phyloP scores from a whole-genome alignment of 2,113 vertebrate genomes.

The Orientallactaga bullata region DNA sequence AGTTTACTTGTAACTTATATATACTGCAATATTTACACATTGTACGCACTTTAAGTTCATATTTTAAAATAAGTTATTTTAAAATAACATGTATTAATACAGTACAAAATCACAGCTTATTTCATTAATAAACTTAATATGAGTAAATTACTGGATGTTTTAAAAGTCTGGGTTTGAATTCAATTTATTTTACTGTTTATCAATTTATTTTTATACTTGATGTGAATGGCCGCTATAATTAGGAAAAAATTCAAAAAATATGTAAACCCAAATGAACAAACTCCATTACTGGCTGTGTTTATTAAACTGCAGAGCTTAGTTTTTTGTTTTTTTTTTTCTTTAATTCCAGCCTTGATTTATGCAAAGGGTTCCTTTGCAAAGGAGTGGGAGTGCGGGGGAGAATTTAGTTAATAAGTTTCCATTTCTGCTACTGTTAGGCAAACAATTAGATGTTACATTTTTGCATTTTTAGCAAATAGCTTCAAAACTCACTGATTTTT shows the following conservation, averaged over 20 bases:
- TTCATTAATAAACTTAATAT: constrained; percentile 41
- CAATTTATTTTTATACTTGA: constrained; percentile 41
- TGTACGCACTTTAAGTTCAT: not conserved
- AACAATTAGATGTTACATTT: constrained; percentile 23
- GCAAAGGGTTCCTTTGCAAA: not conserved
- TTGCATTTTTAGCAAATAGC: constrained; percentile 38
- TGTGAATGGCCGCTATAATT: constrained; percentile 41
- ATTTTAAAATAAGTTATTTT: constrained; percentile 20
- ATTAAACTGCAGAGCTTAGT: not conserved
- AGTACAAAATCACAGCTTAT: constrained; percentile 7
- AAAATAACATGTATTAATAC: constrained; percentile 1
- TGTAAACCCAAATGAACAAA: constrained; percentile 38
- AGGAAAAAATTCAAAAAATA: constrained; percentile 46
- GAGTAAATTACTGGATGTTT: constrained; percentile 44
- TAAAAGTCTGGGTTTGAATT: not conserved
- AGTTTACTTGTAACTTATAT: constrained; percentile 2
- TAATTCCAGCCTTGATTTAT: constrained; percentile 16
- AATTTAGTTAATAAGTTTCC: constrained; percentile 30
- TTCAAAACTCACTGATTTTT: constrained; percentile 11
- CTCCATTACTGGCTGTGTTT: not conserved
- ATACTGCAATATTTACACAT: not conserved
- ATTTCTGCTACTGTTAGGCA: constrained; percentile 25
- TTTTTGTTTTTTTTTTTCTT: not conserved
- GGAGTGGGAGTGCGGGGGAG: not conserved
- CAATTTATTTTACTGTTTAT: constrained; percentile 16